Conservation (phyloP, 2,797 vertebrate species). For the Leptodactylus fallax region DNA sequence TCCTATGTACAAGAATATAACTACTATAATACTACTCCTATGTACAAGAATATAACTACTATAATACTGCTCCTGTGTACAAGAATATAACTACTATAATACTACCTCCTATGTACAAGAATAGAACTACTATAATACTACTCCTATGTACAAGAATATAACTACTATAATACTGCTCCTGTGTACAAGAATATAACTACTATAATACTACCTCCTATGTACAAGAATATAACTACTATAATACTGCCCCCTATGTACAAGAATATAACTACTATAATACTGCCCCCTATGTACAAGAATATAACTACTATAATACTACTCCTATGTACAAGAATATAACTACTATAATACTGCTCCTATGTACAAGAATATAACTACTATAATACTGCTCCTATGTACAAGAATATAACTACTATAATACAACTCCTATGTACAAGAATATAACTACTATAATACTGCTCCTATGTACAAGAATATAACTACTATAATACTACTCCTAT, state of each 20-base stretch:
- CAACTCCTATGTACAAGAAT: no score
- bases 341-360: background rate
- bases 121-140: slow-evolving; percentile 5
- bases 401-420: no score
- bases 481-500: no score
- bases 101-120: background rate
- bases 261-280: slow-evolving; percentile 13
- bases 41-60: no score
- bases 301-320: background rate
- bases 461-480: no score
- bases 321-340: slow-evolving; percentile 7
- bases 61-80: background rate
- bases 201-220: background rate
- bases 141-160: background rate
- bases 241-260: background rate
- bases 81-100: slow-evolving; percentile 7
- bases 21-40: no score
- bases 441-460: no score
- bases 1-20: no score
- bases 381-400: background rate
- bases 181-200: background rate
- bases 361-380: background rate
- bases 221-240: background rate
- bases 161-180: background rate
- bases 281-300: background rate